Base-by-base conservation (phyloP, 37 sponge, comb jelly and placozoan genomes). In the Aplysina aerophoba region DNA sequence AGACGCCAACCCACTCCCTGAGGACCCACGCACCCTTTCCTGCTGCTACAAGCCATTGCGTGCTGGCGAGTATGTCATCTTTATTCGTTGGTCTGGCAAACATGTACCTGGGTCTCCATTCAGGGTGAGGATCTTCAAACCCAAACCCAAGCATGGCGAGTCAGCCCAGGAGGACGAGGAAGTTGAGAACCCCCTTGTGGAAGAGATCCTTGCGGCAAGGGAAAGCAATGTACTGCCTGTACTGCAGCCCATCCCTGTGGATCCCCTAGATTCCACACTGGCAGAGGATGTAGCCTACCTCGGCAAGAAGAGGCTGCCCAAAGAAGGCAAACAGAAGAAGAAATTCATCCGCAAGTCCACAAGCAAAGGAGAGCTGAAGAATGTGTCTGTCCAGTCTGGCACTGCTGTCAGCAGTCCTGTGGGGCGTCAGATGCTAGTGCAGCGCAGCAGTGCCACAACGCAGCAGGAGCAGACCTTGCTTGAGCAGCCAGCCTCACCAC, bases 1-100 rank as follows among this genome's bases (percentile, higher is more conserved):
- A 27, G 85, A 91, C 20, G 93, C 93, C 24, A 44, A 77, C 20
- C 91, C 96, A 6, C 25, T 82, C 60, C 78, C 83, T 16, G 83
- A 82, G 3, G 66, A 82, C 44, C 67, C 83, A 64, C 83, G 83
- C 21, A 82, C 83, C 1, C 66, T 82, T 0, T 40, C 63, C 25
- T 61, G 65, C 39, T 34, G 36, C 38, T 82, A 82, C 66, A 62
- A 44, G 37, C 83, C 83, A 20, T 17, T 64, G 39, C 83, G 63
- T 40, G 65, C 83, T 63, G 83, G 83, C 3, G 65, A 82, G 50
- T 82, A 62, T 33, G 83, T 82, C 63, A 82, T 82, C 83, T 82
- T 82, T 50, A 59, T 82, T 22, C 36, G 83, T 21, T 82, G 83
- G 83, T 82, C 83, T 12, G 83, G 83, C 21, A 37, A 82, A 36